These are phyloP conservation scores for Actenoides hombroni DNA, from an alignment of 2,113 vertebrate genomes.

Conservation along the genomic window DNA sequence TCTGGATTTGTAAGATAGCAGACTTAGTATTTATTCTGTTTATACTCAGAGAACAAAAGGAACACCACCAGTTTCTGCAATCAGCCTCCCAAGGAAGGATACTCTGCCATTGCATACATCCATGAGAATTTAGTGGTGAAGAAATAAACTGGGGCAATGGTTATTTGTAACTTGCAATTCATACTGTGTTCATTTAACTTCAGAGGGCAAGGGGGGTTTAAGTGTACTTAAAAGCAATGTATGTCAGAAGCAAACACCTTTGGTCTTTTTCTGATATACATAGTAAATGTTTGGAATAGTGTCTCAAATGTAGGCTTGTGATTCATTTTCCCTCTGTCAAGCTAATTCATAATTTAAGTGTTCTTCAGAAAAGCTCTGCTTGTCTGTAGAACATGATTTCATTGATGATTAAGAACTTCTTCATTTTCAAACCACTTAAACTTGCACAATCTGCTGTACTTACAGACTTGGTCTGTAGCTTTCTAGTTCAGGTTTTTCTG, in stretches of 20 bases:
- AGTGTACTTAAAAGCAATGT: background rate
- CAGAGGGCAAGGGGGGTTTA: background rate
- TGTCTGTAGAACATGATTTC: background rate
- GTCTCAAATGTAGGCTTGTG: background rate
- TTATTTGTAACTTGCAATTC: background rate
- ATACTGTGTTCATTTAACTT: background rate
- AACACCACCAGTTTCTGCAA: background rate
- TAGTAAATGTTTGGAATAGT: background rate
- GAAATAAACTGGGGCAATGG: background rate
- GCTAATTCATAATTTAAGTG: background rate
- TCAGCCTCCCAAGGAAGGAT: background rate
- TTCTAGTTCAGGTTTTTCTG: background rate
- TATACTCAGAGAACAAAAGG: background rate
- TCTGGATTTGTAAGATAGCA: background rate
- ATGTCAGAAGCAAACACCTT: background rate
- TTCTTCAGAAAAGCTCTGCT: background rate
- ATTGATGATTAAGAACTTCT: background rate
- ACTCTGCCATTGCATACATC: background rate
- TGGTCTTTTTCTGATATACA: background rate
- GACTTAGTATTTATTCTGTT: background rate
- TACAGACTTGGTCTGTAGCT: background rate
- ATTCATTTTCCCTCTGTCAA: background rate
- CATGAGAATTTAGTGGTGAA: background rate
- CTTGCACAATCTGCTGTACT: background rate
- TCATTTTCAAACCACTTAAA: background rate